Evolutionary conservation across 2,797 vertebrate species (phyloP), one percentile per base, ranked within the genome.

Genomic region (Crossoptilon crossoptilon): DNA sequence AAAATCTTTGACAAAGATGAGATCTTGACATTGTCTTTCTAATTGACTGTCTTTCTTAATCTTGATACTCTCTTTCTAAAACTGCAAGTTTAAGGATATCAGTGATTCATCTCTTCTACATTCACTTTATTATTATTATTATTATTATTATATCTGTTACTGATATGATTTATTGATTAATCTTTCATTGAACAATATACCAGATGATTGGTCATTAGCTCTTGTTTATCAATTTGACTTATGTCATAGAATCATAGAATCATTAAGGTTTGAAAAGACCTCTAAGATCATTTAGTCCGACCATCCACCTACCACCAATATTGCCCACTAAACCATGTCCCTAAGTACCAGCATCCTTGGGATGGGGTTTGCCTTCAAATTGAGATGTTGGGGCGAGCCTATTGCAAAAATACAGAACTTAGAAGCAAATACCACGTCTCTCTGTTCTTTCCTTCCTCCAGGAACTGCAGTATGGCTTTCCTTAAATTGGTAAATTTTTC

Each of bases 381-480:
- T 29, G 49, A 68, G 37, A 46, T 87, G 48, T 68, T 88, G 48
- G 14, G 27, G 10, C 19, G 72, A 24, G 68, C 11, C n/a, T 83
- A 11, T 46, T 62, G 64, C 14, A 69, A 69, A 51, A 17, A 31
- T 79, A 51, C 41, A 37, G 67, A 53, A 44, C 16, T 88, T 48
- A 41, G 22, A 3, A 53, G 22, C 62, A 46, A 73, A 43, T 41
- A 62, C 27, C 0, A 0, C 26, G 4, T 69, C 16, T 17, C 24
- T 77, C 22, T 77, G 15, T 79, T 69, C 31, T 8, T 59, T 5
- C 37, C 6, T 11, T 67, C 44, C 24, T 69, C 62, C 39, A 67
- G 37, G 69, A 26, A 37, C 12, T 17, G 44, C 27, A 11, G 2
- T 2, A 13, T 41, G 22, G 48, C 48, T 49, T 49, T 49, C 24